Evolutionary conservation across 1,140 invertebrate species (phyloP), one percentile per base, ranked within the genome.

Genomic region (Pantala flavescens): DNA sequence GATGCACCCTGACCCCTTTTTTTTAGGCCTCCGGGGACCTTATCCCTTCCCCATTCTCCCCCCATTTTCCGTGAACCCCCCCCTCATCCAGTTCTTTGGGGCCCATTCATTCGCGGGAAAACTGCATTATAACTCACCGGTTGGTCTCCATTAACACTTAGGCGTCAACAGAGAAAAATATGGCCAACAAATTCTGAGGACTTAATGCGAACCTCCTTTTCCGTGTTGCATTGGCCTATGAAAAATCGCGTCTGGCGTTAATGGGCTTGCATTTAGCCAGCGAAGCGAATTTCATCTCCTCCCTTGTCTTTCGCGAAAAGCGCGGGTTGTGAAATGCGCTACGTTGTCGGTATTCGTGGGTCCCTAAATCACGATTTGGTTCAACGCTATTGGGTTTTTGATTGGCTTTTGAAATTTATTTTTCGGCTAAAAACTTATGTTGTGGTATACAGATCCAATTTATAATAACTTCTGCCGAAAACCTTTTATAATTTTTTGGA

Each of bases 101-200:
- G 16, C 49, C 49, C 49, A 63, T 21, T 21, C 49, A 63, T 21
- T 63, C 49, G 49, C 49, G 16, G n/a, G 49, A 63, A 63, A 63
- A 63, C 49, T 63, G 49, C 49, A 63, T 63, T 63, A 63, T 63
- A 63, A 63, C 49, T 63, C 49, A 63, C 49, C 49, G 12, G 49
- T 63, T 63, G 49, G 49, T 21, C 49, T 21, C 49, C 49, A 63
- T 63, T 63, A 63, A 63, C 49, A 63, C 49, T 63, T 19, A 19
- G 12, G 49, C 49, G 49, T 63, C 49, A 63, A 63, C 49, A 21
- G 49, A 63, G 49, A 14, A 63, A 63, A 63, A 63, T 63, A 63
- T 63, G 49, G 49, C 49, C 49, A 63, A 63, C 49, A 63, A 63
- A 63, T 63, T 63, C 49, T 63, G 49, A 63, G 3, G 49, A 63